Evolutionary conservation across 1,140 invertebrate species (phyloP), one percentile per base, ranked within the genome.

Genomic region (Apocrypta bakeri): DNA sequence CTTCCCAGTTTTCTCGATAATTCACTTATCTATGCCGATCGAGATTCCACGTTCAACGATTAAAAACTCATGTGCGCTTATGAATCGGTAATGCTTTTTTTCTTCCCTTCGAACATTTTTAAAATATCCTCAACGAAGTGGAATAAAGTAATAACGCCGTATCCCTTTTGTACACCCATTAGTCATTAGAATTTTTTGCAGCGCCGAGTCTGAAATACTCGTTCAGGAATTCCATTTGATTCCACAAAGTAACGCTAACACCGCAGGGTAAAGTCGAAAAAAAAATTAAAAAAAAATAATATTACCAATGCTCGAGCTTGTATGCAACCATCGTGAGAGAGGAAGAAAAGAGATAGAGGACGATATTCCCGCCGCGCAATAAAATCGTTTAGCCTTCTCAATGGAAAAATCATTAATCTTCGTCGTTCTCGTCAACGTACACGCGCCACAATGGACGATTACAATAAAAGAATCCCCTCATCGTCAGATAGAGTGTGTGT

Each of bases 401-500:
- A 77, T 77, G 61, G 75, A 37, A 77, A 77, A 77, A 66, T 77
- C 75, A 66, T 77, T 77, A 77, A 77, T 77, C 75, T 77, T 77
- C 56, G 56, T 77, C 75, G 73, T 21, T 61, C 25, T 27, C 12
- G 27, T 56, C 48, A 61, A 75, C 31, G 73, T 29, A 61, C n/a
- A 29, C 14, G 48, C 14, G 73, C 17, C 69, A 24, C 21, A 37
- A 24, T 14, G 1, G 72, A 12, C 37, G 29, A 74, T 17, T 17
- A 33, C 68, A 29, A 33, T 69, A 31, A 33, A 69, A 69, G 68
- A 69, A 69, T 76, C 42, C 25, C 31, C 56, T 69, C 29, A 33
- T 69, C 68, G 69, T 12, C 29, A 37, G 14, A 71, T 21, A 29
- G 33, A 71, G 37, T 29, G 31, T 11, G 31, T 9, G 27, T n/a